Evolutionary conservation across 1,140 invertebrate species (phyloP), one percentile per base, ranked within the genome.

Genomic region (Atta colombica): DNA sequence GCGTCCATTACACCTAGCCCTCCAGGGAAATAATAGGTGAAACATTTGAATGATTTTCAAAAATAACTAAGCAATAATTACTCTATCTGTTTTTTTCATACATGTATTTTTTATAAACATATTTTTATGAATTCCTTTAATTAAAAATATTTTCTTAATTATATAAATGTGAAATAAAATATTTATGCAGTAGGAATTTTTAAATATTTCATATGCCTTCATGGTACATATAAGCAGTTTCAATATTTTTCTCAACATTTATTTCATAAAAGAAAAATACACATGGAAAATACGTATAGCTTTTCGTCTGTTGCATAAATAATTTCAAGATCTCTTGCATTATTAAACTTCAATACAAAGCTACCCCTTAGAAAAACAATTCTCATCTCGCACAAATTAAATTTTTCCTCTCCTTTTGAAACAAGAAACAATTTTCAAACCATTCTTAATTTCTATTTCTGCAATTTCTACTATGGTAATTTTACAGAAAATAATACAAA

Each of bases 311-410:
- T 18, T n/a, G n/a, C 53, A 14, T 69, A 69, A 80, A 80, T 80
- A 80, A 80, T 80, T 55, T n/a, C 16, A 21, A 35, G 31, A 58
- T 69, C 63, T 80, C 31, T 69, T 80, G 31, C 63, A 69, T 80
- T 80, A 21, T 80, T 80, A 80, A 80, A 80, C 55, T 69, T 55
- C 77, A 80, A 80, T 80, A 69, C n/a, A 69, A 80, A 58, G 31
- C 77, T 58, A 45, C 31, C 16, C 18, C 65, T 80, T 69, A 80
- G 28, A 55, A 69, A 16, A 80, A 31, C 31, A 69, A 69, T 69
- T 69, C n/a, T 35, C 31, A 58, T 0, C 31, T 69, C 49, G 31
- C 49, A 55, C 55, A 80, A 80, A 80, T 80, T 80, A 69, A 80
- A 69, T 80, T 39, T 69, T 31, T 25, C 1, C 7, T 25, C n/a